Evolutionary conservation across 2,888 invertebrate species (phyloP).

Genomic region (Pilophorus perplexus): DNA sequence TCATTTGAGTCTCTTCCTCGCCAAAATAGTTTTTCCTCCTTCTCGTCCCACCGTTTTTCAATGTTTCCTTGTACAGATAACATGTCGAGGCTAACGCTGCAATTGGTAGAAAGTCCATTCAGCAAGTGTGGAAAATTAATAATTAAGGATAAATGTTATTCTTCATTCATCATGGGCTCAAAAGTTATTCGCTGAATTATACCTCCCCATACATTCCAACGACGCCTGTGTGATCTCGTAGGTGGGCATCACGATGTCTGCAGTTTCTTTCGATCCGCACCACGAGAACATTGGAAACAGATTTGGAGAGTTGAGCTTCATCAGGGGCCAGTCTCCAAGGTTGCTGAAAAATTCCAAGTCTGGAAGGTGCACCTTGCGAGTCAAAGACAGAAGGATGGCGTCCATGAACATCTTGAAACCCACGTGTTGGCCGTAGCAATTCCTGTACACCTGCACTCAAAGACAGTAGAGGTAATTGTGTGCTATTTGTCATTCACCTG

Average conservation of each 20-base stretch:
- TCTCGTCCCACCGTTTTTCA: conserved; percentile 68
- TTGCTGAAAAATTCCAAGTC: conserved; percentile 89
- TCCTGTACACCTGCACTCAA: conserved; percentile 64
- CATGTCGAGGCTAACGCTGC: conserved; percentile 82
- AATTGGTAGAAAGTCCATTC: conserved; percentile 48
- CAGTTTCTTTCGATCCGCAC: conserved; percentile 85
- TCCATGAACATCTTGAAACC: conserved; percentile 97
- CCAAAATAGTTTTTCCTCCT: conserved; percentile 79
- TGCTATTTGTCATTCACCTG: too few species aligned
- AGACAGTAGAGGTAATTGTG: too few species aligned
- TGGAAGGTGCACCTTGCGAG: conserved; percentile 76
- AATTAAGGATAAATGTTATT: too few species aligned
- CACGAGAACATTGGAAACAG: conserved; percentile 87
- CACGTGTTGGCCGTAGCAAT: conserved; percentile 90
- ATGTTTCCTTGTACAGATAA: conserved; percentile 83
- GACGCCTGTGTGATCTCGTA: conserved; percentile 92
- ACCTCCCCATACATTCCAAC: conserved; percentile 91
- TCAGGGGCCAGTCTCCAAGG: conserved; percentile 93
- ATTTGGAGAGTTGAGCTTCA: conserved; percentile 56
- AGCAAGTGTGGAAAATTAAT: too few species aligned
- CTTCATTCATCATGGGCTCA: too few species aligned
- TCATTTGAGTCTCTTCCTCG: conserved; percentile 87
- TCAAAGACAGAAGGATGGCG: conserved; percentile 74
- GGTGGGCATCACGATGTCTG: conserved; percentile 90
- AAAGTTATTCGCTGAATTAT: too few species aligned